Evolutionary conservation across 2,888 invertebrate species (phyloP).

Genomic region (Phaonia tiefii): DNA sequence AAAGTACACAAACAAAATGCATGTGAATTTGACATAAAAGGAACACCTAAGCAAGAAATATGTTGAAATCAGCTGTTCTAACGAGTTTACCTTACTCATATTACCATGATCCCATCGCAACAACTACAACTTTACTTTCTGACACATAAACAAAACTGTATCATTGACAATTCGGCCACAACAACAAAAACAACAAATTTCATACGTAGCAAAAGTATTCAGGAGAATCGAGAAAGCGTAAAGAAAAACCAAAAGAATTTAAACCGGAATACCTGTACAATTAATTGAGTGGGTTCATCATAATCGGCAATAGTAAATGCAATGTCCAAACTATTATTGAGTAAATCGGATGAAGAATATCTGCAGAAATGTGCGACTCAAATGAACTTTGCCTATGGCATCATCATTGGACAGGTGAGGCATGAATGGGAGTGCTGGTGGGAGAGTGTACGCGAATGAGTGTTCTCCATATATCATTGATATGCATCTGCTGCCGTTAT

Average conservation of each 20-base stretch:
- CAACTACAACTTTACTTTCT: conserved; percentile 24
- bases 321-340: conserved; percentile 85
- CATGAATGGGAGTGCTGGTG: not conserved
- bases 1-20: too few relatives aligned
- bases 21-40: too few relatives aligned
- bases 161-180: conserved; percentile 34
- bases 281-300: not conserved
- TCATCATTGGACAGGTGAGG: conserved; percentile 90
- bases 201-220: conserved; percentile 33
- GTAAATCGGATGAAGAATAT: conserved; percentile 86
- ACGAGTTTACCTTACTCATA: too few relatives aligned
- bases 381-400: conserved; percentile 86
- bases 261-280: not conserved
- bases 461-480: not conserved
- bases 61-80: too few relatives aligned
- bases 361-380: conserved; percentile 84
- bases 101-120: not conserved
- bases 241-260: not conserved
- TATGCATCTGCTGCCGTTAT: not conserved
- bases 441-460: not conserved
- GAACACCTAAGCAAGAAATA: too few relatives aligned
- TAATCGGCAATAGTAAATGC: conserved; percentile 41
- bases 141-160: conserved; percentile 60
- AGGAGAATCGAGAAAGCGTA: not conserved
- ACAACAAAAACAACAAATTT: conserved; percentile 50